These are phyloP conservation scores for Parazoanthus atlanticus DNA, from an alignment of 92 coral and sea anemone genomes.

Conservation along the genomic window DNA sequence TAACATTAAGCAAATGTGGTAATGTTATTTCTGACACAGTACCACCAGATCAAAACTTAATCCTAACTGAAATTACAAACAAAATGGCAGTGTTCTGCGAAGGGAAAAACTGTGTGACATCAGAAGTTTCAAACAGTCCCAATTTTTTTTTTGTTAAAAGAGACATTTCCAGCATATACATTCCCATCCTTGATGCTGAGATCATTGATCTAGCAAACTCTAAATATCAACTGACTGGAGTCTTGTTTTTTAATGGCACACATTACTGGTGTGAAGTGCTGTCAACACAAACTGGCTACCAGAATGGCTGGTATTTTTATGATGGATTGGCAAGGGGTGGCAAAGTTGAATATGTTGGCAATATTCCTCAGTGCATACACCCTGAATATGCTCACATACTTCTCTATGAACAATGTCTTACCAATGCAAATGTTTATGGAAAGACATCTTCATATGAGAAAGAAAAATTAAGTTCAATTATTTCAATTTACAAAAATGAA, in stretches of 20 bases:
- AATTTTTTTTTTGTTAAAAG: neutral
- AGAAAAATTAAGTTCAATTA: conserved; percentile 28
- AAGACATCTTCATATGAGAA: neutral
- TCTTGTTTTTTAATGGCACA: conserved; percentile 28
- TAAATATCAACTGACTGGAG: conserved; percentile 29
- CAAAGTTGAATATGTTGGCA: conserved; percentile 29
- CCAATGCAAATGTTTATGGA: conserved; percentile 1
- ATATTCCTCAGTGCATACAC: conserved; percentile 16
- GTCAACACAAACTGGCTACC: conserved; percentile 29
- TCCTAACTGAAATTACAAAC: neutral
- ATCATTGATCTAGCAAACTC: neutral
- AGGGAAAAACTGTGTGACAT: neutral
- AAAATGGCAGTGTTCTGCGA: neutral
- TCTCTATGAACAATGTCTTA: neutral
- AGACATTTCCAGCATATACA: neutral
- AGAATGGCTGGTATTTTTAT: conserved; percentile 41
- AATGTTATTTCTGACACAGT: neutral
- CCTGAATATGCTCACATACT: conserved; percentile 34
- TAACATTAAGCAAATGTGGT: conserved; percentile 22
- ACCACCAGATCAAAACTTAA: neutral
- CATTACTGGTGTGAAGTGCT: conserved; percentile 46
- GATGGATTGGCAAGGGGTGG: conserved; percentile 42
- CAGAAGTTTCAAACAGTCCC: neutral
- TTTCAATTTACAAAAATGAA: conserved; percentile 8
- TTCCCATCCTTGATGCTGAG: neutral